Base-by-base conservation (phyloP, 2,888 invertebrate genomes). In the Choristoneura rosaceana region DNA sequence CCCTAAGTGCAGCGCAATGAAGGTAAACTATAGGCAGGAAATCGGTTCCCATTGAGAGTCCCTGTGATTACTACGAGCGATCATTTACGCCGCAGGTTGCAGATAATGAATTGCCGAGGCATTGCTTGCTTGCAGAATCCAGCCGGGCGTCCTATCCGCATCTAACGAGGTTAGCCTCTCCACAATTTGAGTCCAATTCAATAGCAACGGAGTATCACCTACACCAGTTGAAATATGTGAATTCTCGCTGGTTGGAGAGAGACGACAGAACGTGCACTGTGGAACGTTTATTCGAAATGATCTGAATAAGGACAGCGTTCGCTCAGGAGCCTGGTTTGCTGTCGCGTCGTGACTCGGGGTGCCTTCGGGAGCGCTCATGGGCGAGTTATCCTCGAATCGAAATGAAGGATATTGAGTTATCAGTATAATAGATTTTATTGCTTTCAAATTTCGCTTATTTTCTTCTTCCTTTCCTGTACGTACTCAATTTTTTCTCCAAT, bases 71-170 rank as follows among this genome's bases (percentile, higher is more conserved):
- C 85, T 82, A 81, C 77, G 76, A 77, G 80, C 88, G 92, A 91
- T 90, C 88, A 90, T 88, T 86, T 76, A 71, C 76, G 71, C 76
- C 76, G 76, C 76, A 62, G 77, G 85, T 84, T 89, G 85, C 84
- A 86, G 86, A 87, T 89, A 89, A 91, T 91, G 90, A 92, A 91
- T 91, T 89, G 89, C 88, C 80, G 82, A 86, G 81, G 83, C 81
- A 87, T 87, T 87, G 89, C 91, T 89, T 81, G 87, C 89, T 90
- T 90, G 90, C 91, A 89, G 87, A 92, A 91, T 90, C 87, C 83
- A 88, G 84, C 81, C 77, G 70, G 76, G 80, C 84, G 82, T 86
- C 82, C 85, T 85, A 87, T 85, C 86, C 81, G 84, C 83, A 84
- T 87, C 86, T 91, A 91, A 92, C 87, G 85, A 90, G 85, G 88